Base-by-base conservation (phyloP, 1,140 invertebrate species). In the Papilio glaucus region DNA sequence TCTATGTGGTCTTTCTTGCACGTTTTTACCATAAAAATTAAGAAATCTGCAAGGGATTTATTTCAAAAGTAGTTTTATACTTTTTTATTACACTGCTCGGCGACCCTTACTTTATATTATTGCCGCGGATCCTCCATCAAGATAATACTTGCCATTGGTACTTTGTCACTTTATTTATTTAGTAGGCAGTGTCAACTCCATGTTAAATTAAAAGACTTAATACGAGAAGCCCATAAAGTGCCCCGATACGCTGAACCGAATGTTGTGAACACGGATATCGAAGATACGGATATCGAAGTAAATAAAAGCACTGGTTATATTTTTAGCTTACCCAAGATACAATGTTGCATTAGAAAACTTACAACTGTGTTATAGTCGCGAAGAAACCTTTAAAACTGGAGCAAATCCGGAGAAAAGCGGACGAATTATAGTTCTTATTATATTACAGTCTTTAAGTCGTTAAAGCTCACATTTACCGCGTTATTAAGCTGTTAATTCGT, bases 341-440 rank as follows among this genome's bases (percentile, higher is more conserved):
- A 49, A 33, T 49, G 42, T 69, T n/a, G n/a, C n/a, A 69, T 53
- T 15, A 69, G 67, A 49, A 69, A 69, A 49, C 67, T 49, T 69
- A 69, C 67, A 69, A 69, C 67, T 53, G 42, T 69, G 45, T 53
- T 53, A 69, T 53, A 37, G 42, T 69, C 41, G 29, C 45, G n/a
- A 37, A 69, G 67, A 69, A 69, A 69, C 67, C 41, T 69, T 49
- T 69, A 53, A 42, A 69, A 69, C 67, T 69, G n/a, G 67, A 69
- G 42, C 42, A 69, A 53, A 69, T 53, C 26, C 67, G 67, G 67
- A 49, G 67, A 53, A 69, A 37, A 69, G 33, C 29, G 42, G 33
- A 68, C 12, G 65, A 68, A 49, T 68, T 68, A 68, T 41, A 42
- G 41, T 69, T 69, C 67, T 65, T 65, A 65, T 39, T 65, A 41